Evolutionary conservation across 2,113 vertebrate species (phyloP).

Genomic region (Mustela lutreola): DNA sequence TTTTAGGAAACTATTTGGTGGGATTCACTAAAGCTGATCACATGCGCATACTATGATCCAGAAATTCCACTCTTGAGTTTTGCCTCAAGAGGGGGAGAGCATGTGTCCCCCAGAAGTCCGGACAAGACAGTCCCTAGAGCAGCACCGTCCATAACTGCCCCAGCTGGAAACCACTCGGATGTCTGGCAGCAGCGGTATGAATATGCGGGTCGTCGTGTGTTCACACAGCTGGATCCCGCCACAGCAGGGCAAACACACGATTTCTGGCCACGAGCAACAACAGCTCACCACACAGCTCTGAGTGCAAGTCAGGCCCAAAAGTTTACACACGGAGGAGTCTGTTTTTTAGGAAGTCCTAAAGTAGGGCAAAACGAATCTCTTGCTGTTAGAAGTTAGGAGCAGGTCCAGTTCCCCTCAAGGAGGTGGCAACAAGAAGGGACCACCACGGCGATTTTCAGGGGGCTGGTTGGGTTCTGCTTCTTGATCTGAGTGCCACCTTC

Average conservation of each 20-base stretch:
- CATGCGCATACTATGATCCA: neutral
- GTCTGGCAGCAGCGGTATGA: accelerated
- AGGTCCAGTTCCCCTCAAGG: accelerated
- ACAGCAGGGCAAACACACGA: accelerated
- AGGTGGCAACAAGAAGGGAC: accelerated
- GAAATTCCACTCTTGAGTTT: neutral
- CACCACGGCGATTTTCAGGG: accelerated
- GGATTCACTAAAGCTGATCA: neutral
- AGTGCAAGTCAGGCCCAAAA: neutral
- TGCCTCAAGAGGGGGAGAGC: neutral
- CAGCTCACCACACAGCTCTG: neutral
- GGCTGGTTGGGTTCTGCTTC: neutral
- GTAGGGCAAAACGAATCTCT: neutral
- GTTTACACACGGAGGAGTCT: accelerated
- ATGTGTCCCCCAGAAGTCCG: neutral
- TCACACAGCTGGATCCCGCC: accelerated
- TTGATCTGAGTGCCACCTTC: neutral
- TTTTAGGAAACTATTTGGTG: neutral
- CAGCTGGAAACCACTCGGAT: accelerated
- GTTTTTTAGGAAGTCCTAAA: neutral
- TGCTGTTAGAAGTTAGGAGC: neutral
- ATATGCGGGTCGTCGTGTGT: accelerated
- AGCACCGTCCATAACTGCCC: accelerated
- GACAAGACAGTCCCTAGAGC: accelerated
- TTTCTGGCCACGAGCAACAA: neutral